phyloP scores from a whole-genome alignment of 2,113 vertebrate species.

The Bambusicola thoracicus region DNA sequence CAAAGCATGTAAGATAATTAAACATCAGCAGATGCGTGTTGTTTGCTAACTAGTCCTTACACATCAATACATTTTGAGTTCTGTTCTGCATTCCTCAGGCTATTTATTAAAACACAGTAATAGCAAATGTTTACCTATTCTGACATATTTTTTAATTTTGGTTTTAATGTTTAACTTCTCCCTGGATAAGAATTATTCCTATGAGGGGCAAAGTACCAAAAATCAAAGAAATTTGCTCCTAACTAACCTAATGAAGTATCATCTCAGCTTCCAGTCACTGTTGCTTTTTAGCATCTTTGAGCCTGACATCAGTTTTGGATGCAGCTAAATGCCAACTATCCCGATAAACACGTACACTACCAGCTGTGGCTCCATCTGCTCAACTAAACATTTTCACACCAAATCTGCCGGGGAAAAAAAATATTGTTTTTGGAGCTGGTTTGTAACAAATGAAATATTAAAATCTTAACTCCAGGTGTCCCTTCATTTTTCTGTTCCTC shows the following conservation, averaged over 20 bases:
- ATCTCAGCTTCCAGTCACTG: constrained; percentile 43
- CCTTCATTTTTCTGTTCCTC: constrained; percentile 65
- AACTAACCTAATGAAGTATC: constrained; percentile 52
- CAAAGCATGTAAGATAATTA: constrained; percentile 44
- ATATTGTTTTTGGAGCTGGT: constrained; percentile 83
- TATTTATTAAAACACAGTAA: constrained; percentile 47
- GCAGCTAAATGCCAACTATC: constrained; percentile 81
- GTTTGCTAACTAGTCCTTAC: constrained; percentile 66
- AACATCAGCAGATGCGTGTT: constrained; percentile 38
- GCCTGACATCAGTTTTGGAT: constrained; percentile 80
- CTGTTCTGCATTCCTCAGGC: constrained; percentile 25
- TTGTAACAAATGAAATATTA: constrained; percentile 87
- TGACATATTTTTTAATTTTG: constrained; percentile 26
- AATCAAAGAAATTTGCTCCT: constrained; percentile 62
- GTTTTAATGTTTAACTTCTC: constrained; percentile 43
- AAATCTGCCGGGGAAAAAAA: constrained; percentile 71
- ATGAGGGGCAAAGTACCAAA: constrained; percentile 21
- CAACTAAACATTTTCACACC: constrained; percentile 79
- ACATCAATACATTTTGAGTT: constrained; percentile 30
- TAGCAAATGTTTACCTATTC: constrained; percentile 62
- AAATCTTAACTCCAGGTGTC: constrained; percentile 84
- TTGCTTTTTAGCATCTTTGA: constrained; percentile 74
- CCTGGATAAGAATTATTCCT: constrained; percentile 38
- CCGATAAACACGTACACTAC: constrained; percentile 82
- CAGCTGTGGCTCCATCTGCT: constrained; percentile 92